These are phyloP conservation scores for Cyprinodon diabolis DNA, from an alignment of 2,797 vertebrate species.

Conservation along the genomic window DNA sequence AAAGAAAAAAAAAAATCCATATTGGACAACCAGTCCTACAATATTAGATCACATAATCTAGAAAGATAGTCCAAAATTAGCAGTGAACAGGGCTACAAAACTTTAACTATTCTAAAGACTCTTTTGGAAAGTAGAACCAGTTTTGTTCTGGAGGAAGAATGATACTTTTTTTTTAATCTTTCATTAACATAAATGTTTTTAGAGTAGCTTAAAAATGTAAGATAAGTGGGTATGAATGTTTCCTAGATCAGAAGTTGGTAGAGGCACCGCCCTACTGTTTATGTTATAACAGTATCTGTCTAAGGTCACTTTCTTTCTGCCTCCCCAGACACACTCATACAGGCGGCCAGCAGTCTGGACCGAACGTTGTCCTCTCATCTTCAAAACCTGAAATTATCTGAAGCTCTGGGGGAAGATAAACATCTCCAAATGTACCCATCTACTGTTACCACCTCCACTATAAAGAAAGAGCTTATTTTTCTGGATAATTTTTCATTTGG, in stretches of 20 bases:
- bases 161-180: background rate
- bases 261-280: slow-evolving; percentile 49
- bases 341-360: slow-evolving; percentile 51
- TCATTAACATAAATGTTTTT: slow-evolving; percentile 21
- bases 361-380: slow-evolving; percentile 34
- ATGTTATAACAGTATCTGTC: slow-evolving; percentile 50
- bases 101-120: background rate
- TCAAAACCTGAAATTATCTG: slow-evolving; percentile 36
- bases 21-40: background rate
- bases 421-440: slow-evolving; percentile 14
- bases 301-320: slow-evolving; percentile 47
- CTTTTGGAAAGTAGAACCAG: background rate
- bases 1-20: background rate
- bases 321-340: slow-evolving; percentile 13
- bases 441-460: slow-evolving; percentile 27
- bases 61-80: background rate
- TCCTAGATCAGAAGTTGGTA: slow-evolving; percentile 25
- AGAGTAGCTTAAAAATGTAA: background rate
- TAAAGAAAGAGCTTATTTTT: background rate
- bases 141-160: background rate
- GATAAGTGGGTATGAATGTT: background rate
- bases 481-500: slow-evolving; percentile 38
- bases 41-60: too few species aligned
- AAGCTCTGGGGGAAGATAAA: slow-evolving; percentile 34
- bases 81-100: background rate